Base-by-base conservation (phyloP, 1,140 invertebrate genomes). In the Pseudomyrmex dendroicus region DNA sequence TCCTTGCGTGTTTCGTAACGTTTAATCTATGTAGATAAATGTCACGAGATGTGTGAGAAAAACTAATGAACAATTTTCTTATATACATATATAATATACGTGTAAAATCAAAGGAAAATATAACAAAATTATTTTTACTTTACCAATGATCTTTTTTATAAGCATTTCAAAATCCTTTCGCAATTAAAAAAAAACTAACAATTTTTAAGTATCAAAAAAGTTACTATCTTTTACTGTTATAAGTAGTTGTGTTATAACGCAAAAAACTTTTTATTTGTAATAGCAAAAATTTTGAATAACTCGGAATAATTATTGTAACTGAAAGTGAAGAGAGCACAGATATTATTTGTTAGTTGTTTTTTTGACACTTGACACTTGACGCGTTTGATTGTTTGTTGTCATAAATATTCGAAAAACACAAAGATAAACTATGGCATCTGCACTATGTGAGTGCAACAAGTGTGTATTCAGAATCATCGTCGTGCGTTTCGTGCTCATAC, bases 21-120 rank as follows among this genome's bases (percentile, higher is more conserved):
- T 63, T 13, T 66, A 73, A 84, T 82, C 70, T 35, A 50, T 67
- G 57, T 57, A 66, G 52, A 82, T 72, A 82, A 84, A 84, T 84
- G 76, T 82, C 83, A 82, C 67, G 78, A 48, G 57, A 15, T 8
- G 56, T 84, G 62, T 77, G 74, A 52, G 63, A 70, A 22, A 48
- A 70, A 82, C 61, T 52, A 68, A 72, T 72, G 57, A 72, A 72
- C 68, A 82, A 70, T 80, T 72, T 56, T 84, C 64, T 22, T 56
- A 10, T 82, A 20, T 22, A 10, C 73, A 20, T 22, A 13, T 25
- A 48, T 46, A 25, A 35, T 20, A 35, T 44, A 8, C 35, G 46
- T 46, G 73, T 35, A 35, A 0, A 35, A 35, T 35, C 5, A 35
- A 35, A 35, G 0, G 46, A 76, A 76, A 61, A 64, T 44, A n/a